Conservation (phyloP, 2,888 invertebrate species). For the Tachystola acroxantha region DNA sequence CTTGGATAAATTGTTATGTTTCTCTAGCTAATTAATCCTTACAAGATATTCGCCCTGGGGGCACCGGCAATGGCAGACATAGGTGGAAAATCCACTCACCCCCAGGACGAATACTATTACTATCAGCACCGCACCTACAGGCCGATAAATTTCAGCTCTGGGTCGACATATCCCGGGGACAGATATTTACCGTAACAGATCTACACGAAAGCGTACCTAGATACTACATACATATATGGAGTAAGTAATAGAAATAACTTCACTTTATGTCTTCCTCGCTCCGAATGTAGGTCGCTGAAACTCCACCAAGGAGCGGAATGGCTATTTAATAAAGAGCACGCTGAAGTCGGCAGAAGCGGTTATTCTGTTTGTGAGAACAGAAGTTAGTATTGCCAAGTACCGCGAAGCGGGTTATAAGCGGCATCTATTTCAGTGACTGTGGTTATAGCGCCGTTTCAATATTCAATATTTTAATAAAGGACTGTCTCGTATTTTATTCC, state of each 20-base stretch:
- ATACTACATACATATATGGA: not conserved
- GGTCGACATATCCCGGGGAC: too few relatives aligned
- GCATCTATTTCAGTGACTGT: slow-evolving; percentile 13
- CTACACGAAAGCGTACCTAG: too few relatives aligned
- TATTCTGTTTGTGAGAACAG: slow-evolving; percentile 28
- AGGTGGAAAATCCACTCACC: too few relatives aligned
- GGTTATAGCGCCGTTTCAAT: slow-evolving; percentile 6
- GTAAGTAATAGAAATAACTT: slow-evolving; percentile 18
- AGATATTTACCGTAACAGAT: too few relatives aligned
- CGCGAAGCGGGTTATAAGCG: slow-evolving; percentile 20
- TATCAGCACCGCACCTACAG: too few relatives aligned
- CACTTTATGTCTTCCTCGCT: slow-evolving; percentile 21
- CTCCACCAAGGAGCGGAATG: slow-evolving; percentile 31
- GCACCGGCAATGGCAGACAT: too few relatives aligned
- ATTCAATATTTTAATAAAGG: slow-evolving; percentile 9
- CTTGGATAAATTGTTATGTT: too few relatives aligned
- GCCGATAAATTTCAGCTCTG: too few relatives aligned
- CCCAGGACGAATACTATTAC: too few relatives aligned
- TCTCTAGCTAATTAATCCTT: too few relatives aligned
- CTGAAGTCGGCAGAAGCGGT: slow-evolving; percentile 28
- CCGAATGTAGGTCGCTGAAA: slow-evolving; percentile 36
- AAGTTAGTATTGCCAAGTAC: slow-evolving; percentile 21
- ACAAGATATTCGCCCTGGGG: too few relatives aligned
- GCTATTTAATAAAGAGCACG: slow-evolving; percentile 45
- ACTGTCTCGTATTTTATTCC: slow-evolving; percentile 6